Conservation (phyloP, 2,888 invertebrate species). For the Sphaerophoria rueppellii region DNA sequence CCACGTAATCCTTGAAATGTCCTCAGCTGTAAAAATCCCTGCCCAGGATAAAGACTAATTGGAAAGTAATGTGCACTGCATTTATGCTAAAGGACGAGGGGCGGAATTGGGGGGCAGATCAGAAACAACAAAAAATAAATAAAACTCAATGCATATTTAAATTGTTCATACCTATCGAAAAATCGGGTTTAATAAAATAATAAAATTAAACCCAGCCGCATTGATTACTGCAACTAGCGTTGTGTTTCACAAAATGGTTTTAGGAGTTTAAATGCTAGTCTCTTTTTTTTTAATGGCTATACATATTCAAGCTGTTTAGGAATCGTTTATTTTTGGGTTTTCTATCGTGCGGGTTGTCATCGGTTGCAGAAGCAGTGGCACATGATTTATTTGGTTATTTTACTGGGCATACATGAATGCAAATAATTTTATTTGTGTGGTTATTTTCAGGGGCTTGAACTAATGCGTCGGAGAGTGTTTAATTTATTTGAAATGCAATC, state of each 20-base stretch:
- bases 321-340: conserved; percentile 1
- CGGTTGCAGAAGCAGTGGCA: neutral
- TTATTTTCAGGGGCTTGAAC: conserved; percentile 52
- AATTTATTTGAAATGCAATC: conserved; percentile 18
- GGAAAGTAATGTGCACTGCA: conserved; percentile 27
- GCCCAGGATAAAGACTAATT: conserved; percentile 49
- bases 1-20: conserved; percentile 56
- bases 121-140: conserved; percentile 8
- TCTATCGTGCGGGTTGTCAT: conserved; percentile 8
- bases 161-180: conserved; percentile 3
- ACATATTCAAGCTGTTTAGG: conserved; percentile 13
- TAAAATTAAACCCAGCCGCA: conserved; percentile 18
- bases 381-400: conserved; percentile 53
- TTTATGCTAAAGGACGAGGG: neutral
- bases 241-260: neutral
- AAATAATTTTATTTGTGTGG: conserved; percentile 39
- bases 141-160: conserved; percentile 28
- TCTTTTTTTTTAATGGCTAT: neutral
- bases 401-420: conserved; percentile 15
- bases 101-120: neutral
- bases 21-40: conserved; percentile 48
- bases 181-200: conserved; percentile 40
- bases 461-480: conserved; percentile 43
- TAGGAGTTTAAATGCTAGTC: conserved; percentile 1
- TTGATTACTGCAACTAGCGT: conserved; percentile 21